These are phyloP conservation scores for Andinoacara biseriatus DNA, from an alignment of 2,113 vertebrate genomes.

Conservation along the genomic window DNA sequence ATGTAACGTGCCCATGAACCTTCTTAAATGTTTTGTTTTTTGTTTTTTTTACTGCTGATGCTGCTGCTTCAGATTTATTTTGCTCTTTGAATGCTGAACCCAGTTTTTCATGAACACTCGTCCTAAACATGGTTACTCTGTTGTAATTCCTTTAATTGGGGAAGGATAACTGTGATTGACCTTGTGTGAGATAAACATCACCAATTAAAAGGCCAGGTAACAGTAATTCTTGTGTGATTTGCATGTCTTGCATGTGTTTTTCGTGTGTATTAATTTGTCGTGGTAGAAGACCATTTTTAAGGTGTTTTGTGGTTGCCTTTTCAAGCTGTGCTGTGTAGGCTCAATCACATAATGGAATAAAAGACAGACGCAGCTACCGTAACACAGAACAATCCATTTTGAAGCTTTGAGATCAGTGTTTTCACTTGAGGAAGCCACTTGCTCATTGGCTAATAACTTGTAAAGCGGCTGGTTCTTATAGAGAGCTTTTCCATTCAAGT, in stretches of 20 bases:
- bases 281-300: too few species aligned
- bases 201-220: neutral
- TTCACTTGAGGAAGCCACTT: neutral
- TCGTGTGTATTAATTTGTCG: too few species aligned
- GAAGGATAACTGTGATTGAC: neutral
- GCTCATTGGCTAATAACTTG: too few species aligned
- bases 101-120: neutral
- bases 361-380: rapidly evolving
- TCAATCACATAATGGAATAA: neutral
- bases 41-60: neutral
- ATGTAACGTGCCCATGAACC: too few species aligned
- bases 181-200: neutral
- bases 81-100: neutral
- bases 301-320: too few species aligned
- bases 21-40: neutral
- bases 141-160: too few species aligned
- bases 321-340: rapidly evolving
- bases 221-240: too few species aligned
- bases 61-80: neutral
- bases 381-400: neutral
- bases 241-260: too few species aligned
- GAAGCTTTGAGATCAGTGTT: rapidly evolving
- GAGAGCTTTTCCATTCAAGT: too few species aligned
- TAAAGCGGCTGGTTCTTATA: too few species aligned
- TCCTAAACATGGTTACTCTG: too few species aligned